A percentile compares a stretch with the other conserved stretches of the same genome.
These are phyloP conservation scores for Saguinus imperator DNA, from an alignment of 2,113 vertebrate species.

Conservation along the genomic window DNA sequence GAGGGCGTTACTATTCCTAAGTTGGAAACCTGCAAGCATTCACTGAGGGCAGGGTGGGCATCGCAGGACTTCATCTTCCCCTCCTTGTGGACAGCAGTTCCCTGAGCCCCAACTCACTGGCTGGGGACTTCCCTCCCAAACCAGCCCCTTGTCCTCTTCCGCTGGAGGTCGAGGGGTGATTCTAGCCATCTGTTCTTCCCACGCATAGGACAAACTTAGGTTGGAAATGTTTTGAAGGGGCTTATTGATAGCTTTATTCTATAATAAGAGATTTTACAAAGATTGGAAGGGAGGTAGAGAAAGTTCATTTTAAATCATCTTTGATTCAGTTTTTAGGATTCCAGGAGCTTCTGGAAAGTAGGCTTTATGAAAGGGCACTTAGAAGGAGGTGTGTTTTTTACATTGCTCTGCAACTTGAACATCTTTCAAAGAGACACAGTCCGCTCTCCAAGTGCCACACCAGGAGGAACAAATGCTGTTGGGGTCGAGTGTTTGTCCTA, in stretches of 20 bases:
- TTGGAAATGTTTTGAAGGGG: background rate
- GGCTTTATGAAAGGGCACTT: accelerated
- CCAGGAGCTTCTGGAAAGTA: background rate
- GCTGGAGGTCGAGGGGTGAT: background rate
- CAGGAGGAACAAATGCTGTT: background rate
- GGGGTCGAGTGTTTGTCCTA: background rate
- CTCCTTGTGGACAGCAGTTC: too few species aligned
- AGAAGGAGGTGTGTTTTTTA: background rate
- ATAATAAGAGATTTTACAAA: background rate
- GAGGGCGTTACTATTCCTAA: background rate
- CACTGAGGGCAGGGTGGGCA: background rate
- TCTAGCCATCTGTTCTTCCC: background rate
- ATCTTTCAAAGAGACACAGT: background rate
- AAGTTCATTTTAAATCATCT: background rate
- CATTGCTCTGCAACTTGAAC: background rate
- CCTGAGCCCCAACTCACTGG: accelerated
- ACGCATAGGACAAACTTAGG: background rate
- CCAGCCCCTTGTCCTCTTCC: background rate
- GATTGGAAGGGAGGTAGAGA: background rate
- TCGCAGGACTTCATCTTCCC: background rate
- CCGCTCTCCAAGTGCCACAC: background rate
- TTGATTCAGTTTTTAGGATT: background rate
- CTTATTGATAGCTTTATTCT: background rate
- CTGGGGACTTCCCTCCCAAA: background rate
- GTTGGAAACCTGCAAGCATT: accelerated